These are phyloP conservation scores for Atractosteus spatula DNA, from an alignment of 2,113 vertebrate species.

Conservation along the genomic window DNA sequence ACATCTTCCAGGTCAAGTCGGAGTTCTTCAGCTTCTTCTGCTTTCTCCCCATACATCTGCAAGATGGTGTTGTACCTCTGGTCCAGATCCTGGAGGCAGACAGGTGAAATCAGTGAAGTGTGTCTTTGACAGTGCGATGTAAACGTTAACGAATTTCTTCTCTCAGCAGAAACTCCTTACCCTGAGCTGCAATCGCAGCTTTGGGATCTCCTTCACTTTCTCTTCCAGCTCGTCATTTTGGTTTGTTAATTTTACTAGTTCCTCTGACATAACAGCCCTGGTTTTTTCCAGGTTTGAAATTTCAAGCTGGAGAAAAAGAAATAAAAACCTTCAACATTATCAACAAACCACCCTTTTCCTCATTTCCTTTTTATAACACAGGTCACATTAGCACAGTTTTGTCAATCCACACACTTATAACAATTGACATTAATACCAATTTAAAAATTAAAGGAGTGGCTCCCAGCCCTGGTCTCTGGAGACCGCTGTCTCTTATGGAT, in stretches of 20 bases:
- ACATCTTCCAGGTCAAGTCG: slow-evolving; percentile 93
- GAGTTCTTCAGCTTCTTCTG: slow-evolving; percentile 93
- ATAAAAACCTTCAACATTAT: too few relatives aligned
- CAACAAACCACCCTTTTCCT: too few relatives aligned
- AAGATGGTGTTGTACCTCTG: slow-evolving; percentile 97
- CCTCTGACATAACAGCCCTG: slow-evolving; percentile 89
- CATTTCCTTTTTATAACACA: too few relatives aligned
- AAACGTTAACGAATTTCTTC: neutral
- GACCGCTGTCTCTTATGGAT: too few relatives aligned
- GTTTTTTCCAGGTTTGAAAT: slow-evolving; percentile 89
- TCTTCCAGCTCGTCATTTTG: slow-evolving; percentile 94
- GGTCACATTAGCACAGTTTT: too few relatives aligned
- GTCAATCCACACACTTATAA: too few relatives aligned
- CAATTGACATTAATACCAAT: too few relatives aligned
- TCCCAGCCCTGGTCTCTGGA: too few relatives aligned
- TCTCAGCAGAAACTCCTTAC: slow-evolving; percentile 48
- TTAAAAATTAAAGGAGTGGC: too few relatives aligned
- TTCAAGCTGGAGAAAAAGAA: slow-evolving; percentile 71
- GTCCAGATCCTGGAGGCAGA: slow-evolving; percentile 81
- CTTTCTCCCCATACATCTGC: slow-evolving; percentile 98
- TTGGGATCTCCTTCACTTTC: slow-evolving; percentile 86
- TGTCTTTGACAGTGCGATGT: too few relatives aligned
- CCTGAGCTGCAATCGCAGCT: slow-evolving; percentile 78
- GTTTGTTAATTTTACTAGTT: slow-evolving; percentile 91
- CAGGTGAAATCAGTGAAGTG: neutral